Conservation (phyloP, 2,888 invertebrate genomes). For the Andrena haemorrhoa region DNA sequence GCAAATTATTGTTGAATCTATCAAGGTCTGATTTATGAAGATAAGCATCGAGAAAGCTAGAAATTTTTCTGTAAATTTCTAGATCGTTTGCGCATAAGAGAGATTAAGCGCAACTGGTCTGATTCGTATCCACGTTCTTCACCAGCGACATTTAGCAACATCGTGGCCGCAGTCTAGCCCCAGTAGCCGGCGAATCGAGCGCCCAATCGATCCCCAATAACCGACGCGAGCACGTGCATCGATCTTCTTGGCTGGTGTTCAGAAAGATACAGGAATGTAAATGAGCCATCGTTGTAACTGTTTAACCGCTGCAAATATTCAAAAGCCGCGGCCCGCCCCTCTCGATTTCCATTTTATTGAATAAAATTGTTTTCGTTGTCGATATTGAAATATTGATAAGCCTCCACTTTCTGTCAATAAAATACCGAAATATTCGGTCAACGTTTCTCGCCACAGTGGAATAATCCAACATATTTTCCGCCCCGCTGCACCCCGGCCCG, state of each 20-base stretch:
- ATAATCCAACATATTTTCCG: slow-evolving; percentile 17
- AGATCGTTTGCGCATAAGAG: no score
- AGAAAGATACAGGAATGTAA: slow-evolving; percentile 51
- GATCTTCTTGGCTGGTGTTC: slow-evolving; percentile 34
- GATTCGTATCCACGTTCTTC: no score
- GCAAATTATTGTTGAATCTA: no score
- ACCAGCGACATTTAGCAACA: no score
- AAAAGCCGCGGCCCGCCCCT: slow-evolving; percentile 22
- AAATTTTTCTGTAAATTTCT: no score
- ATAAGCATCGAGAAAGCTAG: no score
- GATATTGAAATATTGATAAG: slow-evolving; percentile 64
- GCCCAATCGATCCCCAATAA: not conserved
- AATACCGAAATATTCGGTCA: slow-evolving; percentile 34
- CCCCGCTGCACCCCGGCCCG: not conserved
- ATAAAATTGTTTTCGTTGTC: slow-evolving; percentile 59
- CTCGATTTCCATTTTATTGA: slow-evolving; percentile 60
- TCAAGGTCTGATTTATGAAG: no score
- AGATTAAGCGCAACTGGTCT: no score
- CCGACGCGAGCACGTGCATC: slow-evolving; percentile 12
- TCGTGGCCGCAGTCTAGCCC: no score
- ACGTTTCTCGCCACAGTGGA: slow-evolving; percentile 32
- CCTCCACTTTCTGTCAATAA: slow-evolving; percentile 53
- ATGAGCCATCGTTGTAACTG: slow-evolving; percentile 45
- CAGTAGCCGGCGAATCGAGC: not conserved
- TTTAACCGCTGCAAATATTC: slow-evolving; percentile 58